These are phyloP conservation scores for Pyxicephalus adspersus DNA, from an alignment of 2,113 vertebrate genomes.

Conservation along the genomic window DNA sequence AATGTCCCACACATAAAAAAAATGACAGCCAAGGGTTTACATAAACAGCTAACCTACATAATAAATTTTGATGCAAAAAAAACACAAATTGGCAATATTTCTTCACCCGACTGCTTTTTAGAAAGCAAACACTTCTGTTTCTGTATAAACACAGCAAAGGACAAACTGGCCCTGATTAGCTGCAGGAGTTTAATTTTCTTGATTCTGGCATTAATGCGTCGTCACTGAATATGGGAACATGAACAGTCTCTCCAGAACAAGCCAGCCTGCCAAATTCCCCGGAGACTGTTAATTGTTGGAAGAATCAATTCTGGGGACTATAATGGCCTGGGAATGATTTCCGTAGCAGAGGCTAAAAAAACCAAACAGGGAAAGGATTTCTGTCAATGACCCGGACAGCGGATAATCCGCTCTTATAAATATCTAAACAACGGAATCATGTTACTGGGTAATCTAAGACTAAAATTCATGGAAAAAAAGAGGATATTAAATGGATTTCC, in stretches of 20 bases:
- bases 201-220: not conserved
- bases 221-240: conserved; percentile 16
- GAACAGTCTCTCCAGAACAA: not conserved
- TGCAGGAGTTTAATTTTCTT: not conserved
- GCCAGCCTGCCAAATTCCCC: not conserved
- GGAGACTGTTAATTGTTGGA: not conserved
- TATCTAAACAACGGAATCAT: conserved; percentile 10
- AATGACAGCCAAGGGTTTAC: too few species aligned
- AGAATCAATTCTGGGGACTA: not conserved
- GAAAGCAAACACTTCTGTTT: too few species aligned
- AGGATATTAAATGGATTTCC: not conserved
- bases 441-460: not conserved
- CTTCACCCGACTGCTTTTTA: too few species aligned
- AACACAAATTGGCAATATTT: too few species aligned
- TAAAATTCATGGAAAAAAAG: not conserved
- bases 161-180: not conserved
- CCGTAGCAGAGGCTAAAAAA: not conserved
- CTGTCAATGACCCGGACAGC: not conserved
- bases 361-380: not conserved
- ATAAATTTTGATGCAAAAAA: too few species aligned
- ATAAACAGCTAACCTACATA: too few species aligned
- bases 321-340: conserved; percentile 24
- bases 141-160: not conserved
- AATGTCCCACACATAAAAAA: too few species aligned
- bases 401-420: conserved; percentile 21